Evolutionary conservation across 2,113 vertebrate species (phyloP), one percentile per base, ranked within the genome.

Genomic region (Platichthys stellatus): DNA sequence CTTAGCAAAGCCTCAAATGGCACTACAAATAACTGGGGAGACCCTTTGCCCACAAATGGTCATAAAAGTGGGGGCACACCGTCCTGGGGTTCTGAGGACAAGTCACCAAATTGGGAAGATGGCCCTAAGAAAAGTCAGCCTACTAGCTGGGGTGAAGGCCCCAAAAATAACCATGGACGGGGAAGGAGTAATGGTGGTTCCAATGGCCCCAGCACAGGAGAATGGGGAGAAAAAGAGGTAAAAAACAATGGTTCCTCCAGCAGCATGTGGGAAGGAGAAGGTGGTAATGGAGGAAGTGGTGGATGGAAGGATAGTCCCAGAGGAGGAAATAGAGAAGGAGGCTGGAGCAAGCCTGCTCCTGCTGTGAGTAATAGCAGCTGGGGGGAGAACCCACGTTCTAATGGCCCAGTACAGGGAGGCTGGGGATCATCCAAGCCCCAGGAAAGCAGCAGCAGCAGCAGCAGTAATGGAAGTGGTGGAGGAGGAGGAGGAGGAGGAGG

Each of bases 51-150:
- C 89, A 86, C 91, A 87, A 93, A 77, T 87, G 92, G 95, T 87
- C 93, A 96, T 93, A 97, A 97, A 95, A 94, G 93, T 91, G 95
- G 95, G 67, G 80, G 83, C 40, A 72, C 85, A 88, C 94, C 96
- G 75, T 90, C 96, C 68, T 99, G 98, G 98, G 95, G 95, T 84
- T 95, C 96, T 88, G 97, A 97, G 86, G 96, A 98, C 80, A 98
- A 97, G 90, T 93, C 97, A 20, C 93, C 96, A 75, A 93, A 90
- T 76, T 99, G 98, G 98, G 95, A 96, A 78, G 96, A 98, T 82
- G 93, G 95, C 85, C 87, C 72, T 35, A 72, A 92, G 43, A 98
- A 98, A 93, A 91, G 93, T 88, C 97, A 97, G 85, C 86, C 95
- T 93, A 96, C 83, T 38, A 95, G 89, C 91, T 98, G 97, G 96